Evolutionary conservation across 2,888 invertebrate species (phyloP).

Genomic region (Sepioteuthis lessoniana): DNA sequence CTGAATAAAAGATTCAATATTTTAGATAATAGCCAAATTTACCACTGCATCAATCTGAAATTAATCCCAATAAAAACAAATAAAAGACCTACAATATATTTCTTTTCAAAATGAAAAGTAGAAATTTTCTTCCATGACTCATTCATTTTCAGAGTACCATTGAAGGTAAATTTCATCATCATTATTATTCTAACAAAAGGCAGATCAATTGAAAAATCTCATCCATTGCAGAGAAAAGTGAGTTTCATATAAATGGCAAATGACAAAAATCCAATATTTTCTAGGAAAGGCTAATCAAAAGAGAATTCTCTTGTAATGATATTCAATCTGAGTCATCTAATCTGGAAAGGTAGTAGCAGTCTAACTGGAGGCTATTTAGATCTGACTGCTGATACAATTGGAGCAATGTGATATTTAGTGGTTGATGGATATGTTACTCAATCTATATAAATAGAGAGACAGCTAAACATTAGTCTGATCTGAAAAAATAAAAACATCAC

Average conservation of each 20-base stretch:
- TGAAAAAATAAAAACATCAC: background rate
- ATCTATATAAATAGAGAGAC: background rate
- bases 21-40: too few relatives aligned
- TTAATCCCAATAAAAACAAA: background rate
- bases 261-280: background rate
- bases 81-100: background rate
- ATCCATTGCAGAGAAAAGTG: background rate
- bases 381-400: too few relatives aligned
- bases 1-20: too few relatives aligned
- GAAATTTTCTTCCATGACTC: background rate
- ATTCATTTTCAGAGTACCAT: background rate
- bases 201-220: background rate
- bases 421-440: background rate
- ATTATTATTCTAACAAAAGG: background rate
- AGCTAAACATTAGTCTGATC: background rate
- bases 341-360: background rate
- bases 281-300: slow-evolving; percentile 4
- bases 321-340: background rate
- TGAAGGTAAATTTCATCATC: background rate
- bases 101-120: background rate
- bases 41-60: background rate
- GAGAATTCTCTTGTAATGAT: slow-evolving; percentile 21
- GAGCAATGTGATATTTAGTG: background rate
- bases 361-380: background rate
- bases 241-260: background rate